Evolutionary conservation across 2,888 invertebrate genomes (phyloP).

Genomic region (Mallateleia sp.): DNA sequence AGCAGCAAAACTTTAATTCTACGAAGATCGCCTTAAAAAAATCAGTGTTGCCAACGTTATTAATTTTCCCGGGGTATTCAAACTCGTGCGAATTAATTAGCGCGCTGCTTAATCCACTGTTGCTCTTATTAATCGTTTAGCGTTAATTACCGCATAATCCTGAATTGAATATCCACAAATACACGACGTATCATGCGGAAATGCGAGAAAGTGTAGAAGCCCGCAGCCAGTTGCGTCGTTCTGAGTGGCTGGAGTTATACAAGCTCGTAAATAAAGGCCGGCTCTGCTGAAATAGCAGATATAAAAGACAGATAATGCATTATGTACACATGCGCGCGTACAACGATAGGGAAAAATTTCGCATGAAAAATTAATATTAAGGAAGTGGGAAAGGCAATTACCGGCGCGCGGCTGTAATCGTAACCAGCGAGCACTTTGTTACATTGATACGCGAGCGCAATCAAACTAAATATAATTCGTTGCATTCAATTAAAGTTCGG

Average conservation of each 20-base stretch:
- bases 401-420: conserved; percentile 19
- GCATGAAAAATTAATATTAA: conserved; percentile 57
- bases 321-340: conserved; percentile 57
- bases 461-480: conserved; percentile 12
- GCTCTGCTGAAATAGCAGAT: conserved; percentile 72
- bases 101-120: no score
- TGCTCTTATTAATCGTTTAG: conserved; percentile 59
- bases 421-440: conserved; percentile 39
- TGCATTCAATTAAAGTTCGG: conserved; percentile 42
- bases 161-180: conserved; percentile 44
- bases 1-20: no score
- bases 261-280: conserved; percentile 75
- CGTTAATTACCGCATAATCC: conserved; percentile 58
- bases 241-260: conserved; percentile 61
- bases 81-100: no score
- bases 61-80: no score
- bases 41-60: no score
- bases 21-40: no score
- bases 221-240: conserved; percentile 50
- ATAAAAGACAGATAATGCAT: conserved; percentile 71
- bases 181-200: conserved; percentile 63
- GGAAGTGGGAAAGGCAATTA: conserved; percentile 67
- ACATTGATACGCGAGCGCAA: conserved; percentile 2
- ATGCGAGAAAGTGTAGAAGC: conserved; percentile 70
- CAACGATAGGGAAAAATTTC: conserved; percentile 43